Percentiles rank a stretch among this genome's conserved stretches.
These are phyloP conservation scores for Rosalia funebris DNA, from an alignment of 2,888 invertebrate genomes.

Conservation along the genomic window DNA sequence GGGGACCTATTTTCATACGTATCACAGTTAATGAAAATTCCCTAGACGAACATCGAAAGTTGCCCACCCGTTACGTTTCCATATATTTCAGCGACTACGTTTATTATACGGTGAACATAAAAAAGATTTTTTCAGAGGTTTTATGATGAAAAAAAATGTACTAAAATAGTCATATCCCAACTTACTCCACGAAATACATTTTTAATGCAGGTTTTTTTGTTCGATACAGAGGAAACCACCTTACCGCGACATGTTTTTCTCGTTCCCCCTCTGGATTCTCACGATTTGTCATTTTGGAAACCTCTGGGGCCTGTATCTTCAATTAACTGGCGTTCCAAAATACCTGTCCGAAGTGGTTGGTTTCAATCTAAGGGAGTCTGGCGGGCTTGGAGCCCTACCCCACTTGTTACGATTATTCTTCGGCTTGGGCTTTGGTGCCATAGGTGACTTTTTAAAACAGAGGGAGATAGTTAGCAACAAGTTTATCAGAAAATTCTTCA, in stretches of 20 bases:
- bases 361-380: constrained; percentile 46
- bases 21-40: too few species aligned
- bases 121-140: too few species aligned
- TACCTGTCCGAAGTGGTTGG: constrained; percentile 43
- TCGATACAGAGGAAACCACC: constrained; percentile 39
- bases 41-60: too few species aligned
- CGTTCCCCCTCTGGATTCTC: constrained; percentile 41
- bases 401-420: constrained; percentile 45
- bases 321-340: constrained; percentile 41
- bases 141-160: too few species aligned
- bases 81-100: too few species aligned
- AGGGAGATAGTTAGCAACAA: constrained; percentile 40
- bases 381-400: constrained; percentile 47
- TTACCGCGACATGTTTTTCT: constrained; percentile 38
- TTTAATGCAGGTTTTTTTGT: background rate
- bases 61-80: too few species aligned
- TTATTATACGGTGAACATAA: too few species aligned
- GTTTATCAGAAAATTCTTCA: constrained; percentile 44
- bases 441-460: constrained; percentile 44
- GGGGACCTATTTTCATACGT: too few species aligned
- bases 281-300: constrained; percentile 43
- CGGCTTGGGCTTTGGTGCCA: constrained; percentile 45
- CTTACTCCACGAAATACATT: too few species aligned
- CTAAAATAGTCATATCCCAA: too few species aligned
- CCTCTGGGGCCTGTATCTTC: constrained; percentile 44